phyloP scores from a whole-genome alignment of 2,888 invertebrate genomes.

The Orthosia cruda region DNA sequence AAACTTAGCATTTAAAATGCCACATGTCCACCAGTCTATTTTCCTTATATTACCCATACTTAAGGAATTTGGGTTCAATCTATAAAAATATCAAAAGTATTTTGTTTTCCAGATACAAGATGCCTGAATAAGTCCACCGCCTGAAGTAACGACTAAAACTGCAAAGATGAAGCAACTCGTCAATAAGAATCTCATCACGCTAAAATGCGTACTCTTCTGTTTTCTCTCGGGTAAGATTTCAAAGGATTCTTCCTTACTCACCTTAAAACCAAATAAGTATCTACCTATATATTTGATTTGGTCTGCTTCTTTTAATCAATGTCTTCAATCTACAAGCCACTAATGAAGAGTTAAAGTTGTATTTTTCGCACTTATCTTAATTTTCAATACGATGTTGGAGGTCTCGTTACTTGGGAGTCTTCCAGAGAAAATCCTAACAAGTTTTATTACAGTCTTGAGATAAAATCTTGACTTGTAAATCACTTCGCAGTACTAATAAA shows the following conservation, averaged over 20 bases:
- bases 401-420: background rate
- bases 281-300: too few relatives aligned
- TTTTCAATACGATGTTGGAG: background rate
- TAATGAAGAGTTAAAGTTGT: background rate
- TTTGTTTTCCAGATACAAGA: slow-evolving; percentile 79
- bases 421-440: slow-evolving; percentile 6
- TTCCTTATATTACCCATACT: too few relatives aligned
- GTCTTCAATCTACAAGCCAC: too few relatives aligned
- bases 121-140: slow-evolving; percentile 64
- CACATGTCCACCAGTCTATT: background rate
- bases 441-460: slow-evolving; percentile 25
- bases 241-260: slow-evolving; percentile 1
- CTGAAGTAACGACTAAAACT: slow-evolving; percentile 50
- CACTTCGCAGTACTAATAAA: slow-evolving; percentile 50
- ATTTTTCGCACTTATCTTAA: slow-evolving; percentile 7
- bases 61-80: background rate
- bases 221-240: slow-evolving; percentile 94
- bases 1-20: background rate
- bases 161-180: slow-evolving; percentile 87
- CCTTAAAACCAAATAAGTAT: too few relatives aligned
- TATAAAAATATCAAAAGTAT: background rate
- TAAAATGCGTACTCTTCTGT: slow-evolving; percentile 96
- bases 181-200: slow-evolving; percentile 94
- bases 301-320: too few relatives aligned
- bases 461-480: slow-evolving; percentile 45